Evolutionary conservation across 2,797 vertebrate species (phyloP), one percentile per base, ranked within the genome.

Genomic region (Anguilla obscura): DNA sequence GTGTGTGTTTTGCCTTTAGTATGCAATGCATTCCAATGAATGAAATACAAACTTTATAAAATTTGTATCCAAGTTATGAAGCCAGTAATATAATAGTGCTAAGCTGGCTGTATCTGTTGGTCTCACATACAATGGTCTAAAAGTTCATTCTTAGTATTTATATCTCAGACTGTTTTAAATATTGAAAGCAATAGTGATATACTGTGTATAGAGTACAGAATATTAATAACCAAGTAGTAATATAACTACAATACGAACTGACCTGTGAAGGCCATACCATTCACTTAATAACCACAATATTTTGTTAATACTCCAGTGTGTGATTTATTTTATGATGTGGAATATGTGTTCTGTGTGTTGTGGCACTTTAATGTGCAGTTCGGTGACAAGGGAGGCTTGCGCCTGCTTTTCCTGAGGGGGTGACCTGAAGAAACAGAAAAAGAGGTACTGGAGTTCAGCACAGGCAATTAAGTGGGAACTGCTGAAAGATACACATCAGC

Each of bases 401-500:
- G 1, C 50, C 52, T 58, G 10, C 56, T 52, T 54, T 14, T 52
- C 60, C 12, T 52, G 9, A 48, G 40, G 33, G 40, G 40, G 30
- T 40, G 21, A 10, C 50, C 18, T 27, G 30, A 33, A 86, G 71
- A 54, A 33, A 79, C 24, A 52, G 18, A 45, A 45, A 10, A 48
- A n/a, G 58, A 66, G 14, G 1, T 8, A 63, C 3, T 85, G 79
- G 86, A 30, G 0, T 27, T 89, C 85, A 85, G 0, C 33, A 82
- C 79, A 89, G 88, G 88, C 83, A 76, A 69, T 88, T 88, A 88
- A 45, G 36, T 79, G 16, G 80, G 89, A 89, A 54, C 85, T 88
- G 10, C 85, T 90, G 91, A 88, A 92, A 92, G 88, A 89, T 87
- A 74, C 85, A 85, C 50, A 87, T 93, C 91, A 91, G 88, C 84